These are phyloP conservation scores for Neoscelio sp. DNA, from an alignment of 2,888 invertebrate species.

Conservation along the genomic window DNA sequence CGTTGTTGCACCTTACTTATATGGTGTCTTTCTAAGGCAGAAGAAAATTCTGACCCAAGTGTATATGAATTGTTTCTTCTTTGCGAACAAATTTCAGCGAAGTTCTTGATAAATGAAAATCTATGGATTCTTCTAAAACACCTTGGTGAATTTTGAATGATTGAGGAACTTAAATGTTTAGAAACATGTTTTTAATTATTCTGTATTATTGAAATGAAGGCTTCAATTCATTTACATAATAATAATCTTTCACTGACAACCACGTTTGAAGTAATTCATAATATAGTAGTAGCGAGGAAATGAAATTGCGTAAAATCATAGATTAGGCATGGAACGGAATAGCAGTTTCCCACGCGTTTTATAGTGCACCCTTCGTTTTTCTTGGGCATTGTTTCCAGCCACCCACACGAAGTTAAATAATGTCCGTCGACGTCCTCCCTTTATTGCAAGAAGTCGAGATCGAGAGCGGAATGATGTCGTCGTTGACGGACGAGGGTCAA, in stretches of 20 bases:
- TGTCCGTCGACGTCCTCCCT: conserved; percentile 10
- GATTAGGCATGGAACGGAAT: conserved; percentile 45
- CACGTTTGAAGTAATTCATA: conserved; percentile 6
- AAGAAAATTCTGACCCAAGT: conserved; percentile 43
- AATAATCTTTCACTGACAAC: not conserved
- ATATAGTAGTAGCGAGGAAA: conserved; percentile 26
- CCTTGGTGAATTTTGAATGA: too few species aligned
- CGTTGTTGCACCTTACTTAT: conserved; percentile 69
- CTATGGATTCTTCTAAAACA: too few species aligned
- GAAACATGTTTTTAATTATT: too few species aligned
- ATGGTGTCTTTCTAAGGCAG: conserved; percentile 59
- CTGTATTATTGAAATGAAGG: too few species aligned
- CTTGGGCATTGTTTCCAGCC: conserved; percentile 41
- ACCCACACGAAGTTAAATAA: conserved; percentile 44
- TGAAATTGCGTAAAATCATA: conserved; percentile 51
- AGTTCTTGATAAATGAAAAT: too few species aligned
- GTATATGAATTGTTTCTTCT: conserved; percentile 53
- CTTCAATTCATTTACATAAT: too few species aligned
- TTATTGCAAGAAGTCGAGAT: conserved; percentile 21
- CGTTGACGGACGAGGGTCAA: conserved; percentile 59
- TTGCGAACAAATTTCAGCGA: too few species aligned
- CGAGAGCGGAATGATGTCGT: not conserved
- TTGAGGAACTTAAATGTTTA: too few species aligned
- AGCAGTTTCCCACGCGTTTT: conserved; percentile 56
- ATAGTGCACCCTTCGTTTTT: conserved; percentile 50